These are phyloP conservation scores for Diabrotica virgifera DNA, from an alignment of 1,140 invertebrate genomes.

Conservation along the genomic window DNA sequence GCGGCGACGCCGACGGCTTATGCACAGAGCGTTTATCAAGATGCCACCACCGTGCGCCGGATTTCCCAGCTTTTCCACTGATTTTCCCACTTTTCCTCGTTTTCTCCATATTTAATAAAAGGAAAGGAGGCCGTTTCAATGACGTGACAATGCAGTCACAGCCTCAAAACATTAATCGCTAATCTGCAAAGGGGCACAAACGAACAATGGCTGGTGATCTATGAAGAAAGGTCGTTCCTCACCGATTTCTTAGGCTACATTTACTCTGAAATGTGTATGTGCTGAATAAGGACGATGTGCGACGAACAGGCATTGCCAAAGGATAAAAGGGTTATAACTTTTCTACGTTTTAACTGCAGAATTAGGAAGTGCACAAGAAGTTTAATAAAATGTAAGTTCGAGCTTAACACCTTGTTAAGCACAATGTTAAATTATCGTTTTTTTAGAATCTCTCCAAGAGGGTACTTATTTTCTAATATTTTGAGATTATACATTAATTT, in stretches of 20 bases:
- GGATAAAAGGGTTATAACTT: not conserved
- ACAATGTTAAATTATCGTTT: no score
- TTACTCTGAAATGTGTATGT: slow-evolving; percentile 46
- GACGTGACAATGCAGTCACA: slow-evolving; percentile 39
- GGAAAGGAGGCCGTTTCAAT: slow-evolving; percentile 42
- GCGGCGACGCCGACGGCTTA: slow-evolving; percentile 23
- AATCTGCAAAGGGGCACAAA: slow-evolving; percentile 41
- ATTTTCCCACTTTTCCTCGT: slow-evolving; percentile 32
- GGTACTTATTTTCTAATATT: no score
- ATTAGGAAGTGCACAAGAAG: no score
- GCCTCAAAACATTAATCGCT: slow-evolving; percentile 48
- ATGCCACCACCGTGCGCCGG: slow-evolving; percentile 32
- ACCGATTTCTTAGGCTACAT: slow-evolving; percentile 50
- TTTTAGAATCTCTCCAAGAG: no score
- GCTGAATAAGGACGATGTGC: slow-evolving; percentile 29
- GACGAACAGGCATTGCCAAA: slow-evolving; percentile 12
- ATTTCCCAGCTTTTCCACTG: slow-evolving; percentile 41
- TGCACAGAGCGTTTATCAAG: slow-evolving; percentile 44
- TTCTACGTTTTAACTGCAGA: no score
- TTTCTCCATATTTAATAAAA: slow-evolving; percentile 44
- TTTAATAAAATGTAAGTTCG: no score
- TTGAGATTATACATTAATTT: no score
- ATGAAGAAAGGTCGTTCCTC: slow-evolving; percentile 48
- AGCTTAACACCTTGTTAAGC: no score
- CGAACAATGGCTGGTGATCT: slow-evolving; percentile 45